These are phyloP conservation scores for Orientallactaga bullata DNA, from an alignment of 2,113 vertebrate genomes.

Conservation along the genomic window DNA sequence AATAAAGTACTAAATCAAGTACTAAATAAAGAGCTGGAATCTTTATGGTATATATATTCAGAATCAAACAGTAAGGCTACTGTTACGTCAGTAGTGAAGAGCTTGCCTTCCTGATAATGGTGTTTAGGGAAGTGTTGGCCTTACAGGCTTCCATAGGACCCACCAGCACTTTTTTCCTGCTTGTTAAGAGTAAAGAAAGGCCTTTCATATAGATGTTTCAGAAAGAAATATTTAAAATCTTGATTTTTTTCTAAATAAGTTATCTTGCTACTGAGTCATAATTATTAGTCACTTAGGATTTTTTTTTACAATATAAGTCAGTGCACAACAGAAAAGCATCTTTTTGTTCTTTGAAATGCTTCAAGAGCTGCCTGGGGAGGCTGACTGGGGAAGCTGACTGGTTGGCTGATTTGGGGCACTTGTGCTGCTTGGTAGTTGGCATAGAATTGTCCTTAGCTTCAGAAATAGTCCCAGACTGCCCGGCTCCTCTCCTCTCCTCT, in stretches of 20 bases:
- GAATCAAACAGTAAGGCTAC: constrained; percentile 7
- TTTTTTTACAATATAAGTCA: not conserved
- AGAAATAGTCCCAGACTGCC: not conserved
- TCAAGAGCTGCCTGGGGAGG: not conserved
- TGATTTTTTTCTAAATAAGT: not conserved
- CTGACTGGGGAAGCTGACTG: not conserved
- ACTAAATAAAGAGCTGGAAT: constrained; percentile 30
- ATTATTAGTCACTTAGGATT: not conserved
- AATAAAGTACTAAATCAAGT: constrained; percentile 55
- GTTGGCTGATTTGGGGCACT: not conserved
- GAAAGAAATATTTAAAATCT: not conserved
- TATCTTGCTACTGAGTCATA: constrained; percentile 11
- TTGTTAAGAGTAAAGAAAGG: not conserved
- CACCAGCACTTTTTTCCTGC: not conserved
- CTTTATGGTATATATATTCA: constrained; percentile 42
- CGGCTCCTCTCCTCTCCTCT: not conserved
- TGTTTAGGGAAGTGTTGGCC: not conserved
- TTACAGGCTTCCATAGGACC: not conserved
- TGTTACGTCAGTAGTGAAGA: not conserved
- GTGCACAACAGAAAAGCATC: not conserved
- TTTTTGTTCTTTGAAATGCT: not conserved
- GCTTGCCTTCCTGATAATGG: not conserved
- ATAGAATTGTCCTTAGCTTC: not conserved
- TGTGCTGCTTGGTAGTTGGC: not conserved
- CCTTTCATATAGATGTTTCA: not conserved